phyloP scores from a whole-genome alignment of 2,113 vertebrate species.

The Mus pahari region DNA sequence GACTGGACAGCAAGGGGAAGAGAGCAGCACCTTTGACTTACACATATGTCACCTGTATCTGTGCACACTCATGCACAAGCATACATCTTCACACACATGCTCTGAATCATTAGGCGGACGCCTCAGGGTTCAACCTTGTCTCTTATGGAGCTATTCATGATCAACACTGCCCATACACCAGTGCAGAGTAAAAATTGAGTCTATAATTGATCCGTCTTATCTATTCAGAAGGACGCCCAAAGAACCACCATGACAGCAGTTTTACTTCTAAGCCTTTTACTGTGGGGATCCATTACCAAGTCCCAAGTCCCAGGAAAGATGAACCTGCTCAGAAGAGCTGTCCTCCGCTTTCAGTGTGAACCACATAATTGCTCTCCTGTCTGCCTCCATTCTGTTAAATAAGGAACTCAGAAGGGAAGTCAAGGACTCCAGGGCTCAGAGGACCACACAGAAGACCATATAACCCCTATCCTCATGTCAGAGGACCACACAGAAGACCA shows the following conservation, averaged over 20 bases:
- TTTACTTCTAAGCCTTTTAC: neutral
- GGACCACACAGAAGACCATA: neutral
- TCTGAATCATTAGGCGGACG: neutral
- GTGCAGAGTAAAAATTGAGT: neutral
- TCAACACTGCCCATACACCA: neutral
- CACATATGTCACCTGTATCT: neutral
- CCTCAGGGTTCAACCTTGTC: neutral
- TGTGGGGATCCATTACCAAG: neutral
- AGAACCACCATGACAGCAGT: neutral
- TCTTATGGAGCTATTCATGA: neutral
- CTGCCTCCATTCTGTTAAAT: neutral
- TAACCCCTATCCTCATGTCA: neutral
- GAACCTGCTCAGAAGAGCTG: neutral
- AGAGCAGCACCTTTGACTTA: neutral
- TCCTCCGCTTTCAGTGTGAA: neutral
- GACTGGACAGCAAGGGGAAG: neutral
- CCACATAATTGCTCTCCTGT: neutral
- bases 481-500: neutral
- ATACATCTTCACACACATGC: rapidly evolving
- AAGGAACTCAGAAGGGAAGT: neutral
- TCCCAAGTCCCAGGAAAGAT: neutral
- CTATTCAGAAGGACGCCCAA: slow-evolving; percentile 5
- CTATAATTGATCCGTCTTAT: neutral
- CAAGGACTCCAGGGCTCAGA: neutral
- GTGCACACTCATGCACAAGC: too few relatives aligned